These are phyloP conservation scores for Suncus etruscus DNA, from an alignment of 2,113 vertebrate genomes.

Conservation along the genomic window DNA sequence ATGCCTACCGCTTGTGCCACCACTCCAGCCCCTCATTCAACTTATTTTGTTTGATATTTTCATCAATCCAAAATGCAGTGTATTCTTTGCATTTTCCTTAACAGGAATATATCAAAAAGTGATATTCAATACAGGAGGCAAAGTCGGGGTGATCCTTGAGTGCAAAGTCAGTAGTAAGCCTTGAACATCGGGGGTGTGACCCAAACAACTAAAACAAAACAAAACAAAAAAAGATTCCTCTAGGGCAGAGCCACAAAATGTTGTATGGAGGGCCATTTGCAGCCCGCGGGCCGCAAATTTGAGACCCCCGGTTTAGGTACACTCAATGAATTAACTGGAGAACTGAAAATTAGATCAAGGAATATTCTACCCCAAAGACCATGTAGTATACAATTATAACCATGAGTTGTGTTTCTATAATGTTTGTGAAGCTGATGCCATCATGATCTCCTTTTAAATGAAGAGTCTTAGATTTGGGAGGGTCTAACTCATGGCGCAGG, in stretches of 20 bases:
- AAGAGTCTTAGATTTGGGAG: neutral
- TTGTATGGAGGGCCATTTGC: too few relatives aligned
- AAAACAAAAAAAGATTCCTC: too few relatives aligned
- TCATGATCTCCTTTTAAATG: neutral
- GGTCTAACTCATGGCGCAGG: neutral
- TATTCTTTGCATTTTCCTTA: slow-evolving; percentile 18
- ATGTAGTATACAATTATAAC: neutral
- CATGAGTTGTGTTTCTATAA: too few relatives aligned
- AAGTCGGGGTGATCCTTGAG: too few relatives aligned
- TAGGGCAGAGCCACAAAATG: too few relatives aligned
- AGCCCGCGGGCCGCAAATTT: too few relatives aligned
- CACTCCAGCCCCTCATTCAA: neutral
- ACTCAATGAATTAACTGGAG: neutral
- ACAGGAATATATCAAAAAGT: neutral
- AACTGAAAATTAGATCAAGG: neutral
- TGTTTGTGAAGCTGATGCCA: neutral
- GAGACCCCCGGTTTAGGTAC: too few relatives aligned
- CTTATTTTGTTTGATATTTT: neutral
- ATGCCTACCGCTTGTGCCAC: too few relatives aligned
- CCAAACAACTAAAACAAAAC: too few relatives aligned
- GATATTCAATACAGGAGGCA: neutral
- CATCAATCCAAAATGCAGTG: neutral
- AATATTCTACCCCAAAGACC: neutral
- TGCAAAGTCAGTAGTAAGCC: too few relatives aligned
- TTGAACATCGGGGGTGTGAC: too few relatives aligned